phyloP scores from a whole-genome alignment of 2,888 invertebrate species.

The Acanthosepion esculentum region DNA sequence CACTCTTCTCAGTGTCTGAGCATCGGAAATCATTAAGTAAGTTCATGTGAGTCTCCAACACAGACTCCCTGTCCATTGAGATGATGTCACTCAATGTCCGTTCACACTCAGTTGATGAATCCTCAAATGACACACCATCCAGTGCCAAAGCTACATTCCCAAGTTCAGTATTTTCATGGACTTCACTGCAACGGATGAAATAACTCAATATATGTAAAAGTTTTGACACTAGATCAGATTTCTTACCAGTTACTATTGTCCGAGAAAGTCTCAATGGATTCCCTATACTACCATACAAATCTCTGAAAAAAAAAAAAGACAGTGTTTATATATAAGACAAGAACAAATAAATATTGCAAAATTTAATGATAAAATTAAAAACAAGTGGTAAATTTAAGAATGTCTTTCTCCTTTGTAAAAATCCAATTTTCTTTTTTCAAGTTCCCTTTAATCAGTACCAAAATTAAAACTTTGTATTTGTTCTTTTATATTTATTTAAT shows the following conservation, averaged over 20 bases:
- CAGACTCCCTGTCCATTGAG: slow-evolving; percentile 45
- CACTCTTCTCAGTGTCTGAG: slow-evolving; percentile 49
- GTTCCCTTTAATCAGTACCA: too few relatives aligned
- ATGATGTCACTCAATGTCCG: slow-evolving; percentile 53
- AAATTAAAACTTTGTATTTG: too few relatives aligned
- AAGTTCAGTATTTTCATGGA: slow-evolving; percentile 76
- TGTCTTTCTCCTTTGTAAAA: too few relatives aligned
- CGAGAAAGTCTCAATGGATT: slow-evolving; percentile 85
- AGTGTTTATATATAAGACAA: neutral
- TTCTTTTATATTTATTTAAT: too few relatives aligned
- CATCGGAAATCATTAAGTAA: slow-evolving; percentile 4
- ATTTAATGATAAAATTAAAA: neutral
- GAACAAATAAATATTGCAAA: neutral
- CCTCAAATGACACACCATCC: slow-evolving; percentile 57
- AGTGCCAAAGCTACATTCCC: slow-evolving; percentile 59
- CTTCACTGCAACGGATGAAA: slow-evolving; percentile 87
- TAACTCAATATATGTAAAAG: slow-evolving; percentile 88
- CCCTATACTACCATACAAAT: slow-evolving; percentile 89
- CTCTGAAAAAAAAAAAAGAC: slow-evolving; percentile 74
- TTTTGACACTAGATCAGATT: slow-evolving; percentile 82
- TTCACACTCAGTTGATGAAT: slow-evolving; percentile 59
- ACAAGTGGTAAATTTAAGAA: too few relatives aligned
- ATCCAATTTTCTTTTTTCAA: too few relatives aligned
- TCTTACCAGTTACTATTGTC: slow-evolving; percentile 82
- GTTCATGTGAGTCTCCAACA: slow-evolving; percentile 35